These are phyloP conservation scores for Dryobota labecula DNA, from an alignment of 2,888 invertebrate genomes.

Conservation along the genomic window DNA sequence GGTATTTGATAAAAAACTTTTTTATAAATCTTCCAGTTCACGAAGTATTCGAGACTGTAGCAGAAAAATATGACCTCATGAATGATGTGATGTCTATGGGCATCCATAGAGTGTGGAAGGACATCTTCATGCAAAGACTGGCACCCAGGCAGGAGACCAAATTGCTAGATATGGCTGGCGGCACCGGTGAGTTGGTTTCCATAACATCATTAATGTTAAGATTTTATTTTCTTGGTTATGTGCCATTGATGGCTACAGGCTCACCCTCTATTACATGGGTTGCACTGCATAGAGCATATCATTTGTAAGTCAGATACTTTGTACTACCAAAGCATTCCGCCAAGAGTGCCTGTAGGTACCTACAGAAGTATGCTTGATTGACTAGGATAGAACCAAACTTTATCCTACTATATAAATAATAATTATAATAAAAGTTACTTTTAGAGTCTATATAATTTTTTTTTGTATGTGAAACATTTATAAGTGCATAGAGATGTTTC, in stretches of 20 bases:
- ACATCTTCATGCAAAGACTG: constrained; percentile 95
- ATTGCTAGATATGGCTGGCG: constrained; percentile 99
- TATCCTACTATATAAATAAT: no score
- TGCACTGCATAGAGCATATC: not conserved
- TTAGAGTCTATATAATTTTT: not conserved
- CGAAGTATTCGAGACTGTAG: constrained; percentile 98
- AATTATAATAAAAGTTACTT: no score
- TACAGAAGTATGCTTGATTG: not conserved
- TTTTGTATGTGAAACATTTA: no score
- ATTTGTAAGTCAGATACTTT: not conserved
- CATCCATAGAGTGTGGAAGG: constrained; percentile 99
- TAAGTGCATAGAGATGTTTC: no score
- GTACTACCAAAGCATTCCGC: not conserved
- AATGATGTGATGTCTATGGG: constrained; percentile 99
- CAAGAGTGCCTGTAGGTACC: not conserved
- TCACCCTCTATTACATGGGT: not conserved
- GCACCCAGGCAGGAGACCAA: constrained; percentile 94
- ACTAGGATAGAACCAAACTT: no score
- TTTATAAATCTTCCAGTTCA: constrained; percentile 92
- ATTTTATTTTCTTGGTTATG: not conserved
- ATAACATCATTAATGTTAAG: not conserved
- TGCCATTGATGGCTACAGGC: not conserved
- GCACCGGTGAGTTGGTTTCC: constrained; percentile 93
- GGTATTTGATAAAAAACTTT: not conserved
- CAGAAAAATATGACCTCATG: constrained; percentile 98